Evolutionary conservation across 2,888 invertebrate species (phyloP), one percentile per base, ranked within the genome.

Genomic region (Euclidia mi): DNA sequence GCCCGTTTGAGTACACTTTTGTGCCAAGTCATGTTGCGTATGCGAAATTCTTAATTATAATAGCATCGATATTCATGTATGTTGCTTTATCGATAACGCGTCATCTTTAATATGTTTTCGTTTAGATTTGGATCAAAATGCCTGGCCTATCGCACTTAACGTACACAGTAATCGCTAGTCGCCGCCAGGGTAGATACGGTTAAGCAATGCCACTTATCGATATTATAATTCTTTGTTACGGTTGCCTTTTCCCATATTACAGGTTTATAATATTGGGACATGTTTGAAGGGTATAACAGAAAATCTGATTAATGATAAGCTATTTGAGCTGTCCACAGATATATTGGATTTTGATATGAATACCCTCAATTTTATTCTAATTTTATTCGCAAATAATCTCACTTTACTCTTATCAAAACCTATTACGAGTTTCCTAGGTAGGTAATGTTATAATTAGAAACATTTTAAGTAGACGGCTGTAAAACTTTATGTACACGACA

Each of bases 1-100:
- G 49, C 48, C 40, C 56, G 56, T 47, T 55, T 71, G 74, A 42
- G 34, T 66, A 60, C 43, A 44, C 49, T 44, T 59, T 69, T 58
- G 45, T 50, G 71, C 62, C 68, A 56, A 70, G 73, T 65, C 75
- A 68, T 75, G 57, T 81, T 80, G 74, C 78, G 70, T 68, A 76
- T 55, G 73, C 71, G 60, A 63, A 56, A 65, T 65, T 56, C 56
- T 72, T 70, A 72, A 75, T 75, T 75, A 70, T 38, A 67, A 62
- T 59, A 52, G 57, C 65, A 60, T 60, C 35, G 49, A 31, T 42
- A 45, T 53, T 44, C 56, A 17, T 62, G 42, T 65, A 56, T 60
- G 62, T 53, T 49, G 7, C 49, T 59, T 45, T 47, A 31, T 56
- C 15, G 40, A 62, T 34, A 35, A 18, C 17, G 42, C 32, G 65